phyloP scores from a whole-genome alignment of 92 coral and sea anemone species.

The Actinostola sp. region DNA sequence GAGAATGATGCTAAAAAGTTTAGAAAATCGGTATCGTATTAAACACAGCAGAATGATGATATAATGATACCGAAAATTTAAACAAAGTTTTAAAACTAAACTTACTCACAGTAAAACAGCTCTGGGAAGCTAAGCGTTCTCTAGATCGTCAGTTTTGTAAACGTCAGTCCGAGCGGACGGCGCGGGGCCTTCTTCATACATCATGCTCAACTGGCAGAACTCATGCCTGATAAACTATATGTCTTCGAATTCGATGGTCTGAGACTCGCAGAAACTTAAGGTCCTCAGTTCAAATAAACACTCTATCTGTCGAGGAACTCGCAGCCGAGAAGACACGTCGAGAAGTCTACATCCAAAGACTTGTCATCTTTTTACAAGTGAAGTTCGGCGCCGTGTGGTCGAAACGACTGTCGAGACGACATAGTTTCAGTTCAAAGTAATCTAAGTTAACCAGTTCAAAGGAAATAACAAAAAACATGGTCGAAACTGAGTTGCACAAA shows the following conservation, averaged over 20 bases:
- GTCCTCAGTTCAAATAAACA: slow-evolving; percentile 2
- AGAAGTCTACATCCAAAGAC: background rate
- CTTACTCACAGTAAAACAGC: background rate
- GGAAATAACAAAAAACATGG: background rate
- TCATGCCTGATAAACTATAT: no score
- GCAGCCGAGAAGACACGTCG: background rate
- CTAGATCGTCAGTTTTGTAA: no score
- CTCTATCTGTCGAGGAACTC: background rate
- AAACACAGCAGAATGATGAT: no score
- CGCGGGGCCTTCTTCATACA: no score
- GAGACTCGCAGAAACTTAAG: background rate
- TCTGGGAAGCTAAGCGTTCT: no score
- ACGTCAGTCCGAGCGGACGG: no score
- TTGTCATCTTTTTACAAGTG: no score
- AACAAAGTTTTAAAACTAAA: background rate
- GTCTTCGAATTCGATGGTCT: no score
- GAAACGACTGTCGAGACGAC: background rate
- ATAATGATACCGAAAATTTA: background rate
- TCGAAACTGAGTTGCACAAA: background rate
- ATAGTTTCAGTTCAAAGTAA: background rate
- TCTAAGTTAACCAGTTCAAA: background rate
- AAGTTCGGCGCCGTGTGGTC: no score
- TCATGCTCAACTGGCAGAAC: no score
- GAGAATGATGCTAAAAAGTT: background rate
- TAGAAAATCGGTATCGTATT: no score